Percentiles rank a stretch among this genome's conserved stretches.
Conservation (phyloP, 2,888 invertebrate genomes). For the Petrolisthes manimaculis region DNA sequence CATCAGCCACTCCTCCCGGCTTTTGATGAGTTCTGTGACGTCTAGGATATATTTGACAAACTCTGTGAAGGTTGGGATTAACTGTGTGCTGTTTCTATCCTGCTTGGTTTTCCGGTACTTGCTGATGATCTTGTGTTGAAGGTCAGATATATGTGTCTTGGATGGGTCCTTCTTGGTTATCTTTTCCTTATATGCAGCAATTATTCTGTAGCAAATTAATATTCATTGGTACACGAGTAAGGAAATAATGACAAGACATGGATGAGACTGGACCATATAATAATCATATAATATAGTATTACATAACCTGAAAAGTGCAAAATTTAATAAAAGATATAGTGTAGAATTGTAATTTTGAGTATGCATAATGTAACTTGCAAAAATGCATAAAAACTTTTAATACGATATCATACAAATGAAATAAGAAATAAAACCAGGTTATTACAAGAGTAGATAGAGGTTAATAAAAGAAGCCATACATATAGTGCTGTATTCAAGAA, state of each 20-base stretch:
- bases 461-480: too few relatives aligned
- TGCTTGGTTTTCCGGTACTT: not conserved
- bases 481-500: too few relatives aligned
- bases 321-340: too few relatives aligned
- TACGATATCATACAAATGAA: too few relatives aligned
- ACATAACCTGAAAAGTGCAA: too few relatives aligned
- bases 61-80: constrained; percentile 24
- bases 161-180: constrained; percentile 13
- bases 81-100: not conserved
- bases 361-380: not conserved
- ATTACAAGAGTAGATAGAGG: too few relatives aligned
- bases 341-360: too few relatives aligned
- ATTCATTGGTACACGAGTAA: not conserved
- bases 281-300: too few relatives aligned
- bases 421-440: too few relatives aligned
- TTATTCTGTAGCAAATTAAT: not conserved
- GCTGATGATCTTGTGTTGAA: constrained; percentile 22
- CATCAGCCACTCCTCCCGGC: constrained; percentile 12
- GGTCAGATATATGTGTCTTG: not conserved
- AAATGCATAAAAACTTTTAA: not conserved
- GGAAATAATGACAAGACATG: not conserved
- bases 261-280: too few relatives aligned
- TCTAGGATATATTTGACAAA: constrained; percentile 25
- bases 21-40: constrained; percentile 5
- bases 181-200: constrained; percentile 32